Base-by-base conservation (phyloP, 2,888 invertebrate species). In the Volucella bombylans region DNA sequence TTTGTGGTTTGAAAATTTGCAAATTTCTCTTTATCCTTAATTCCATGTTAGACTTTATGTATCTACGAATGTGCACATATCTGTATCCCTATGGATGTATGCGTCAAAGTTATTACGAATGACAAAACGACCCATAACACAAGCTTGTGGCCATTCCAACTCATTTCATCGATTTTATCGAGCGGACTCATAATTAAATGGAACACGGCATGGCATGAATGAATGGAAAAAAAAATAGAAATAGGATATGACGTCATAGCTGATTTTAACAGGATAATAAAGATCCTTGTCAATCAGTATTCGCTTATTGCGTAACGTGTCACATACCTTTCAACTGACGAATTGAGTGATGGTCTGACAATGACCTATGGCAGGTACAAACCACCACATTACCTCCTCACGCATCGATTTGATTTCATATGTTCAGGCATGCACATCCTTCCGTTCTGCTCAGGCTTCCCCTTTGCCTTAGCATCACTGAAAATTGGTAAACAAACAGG, bases 1-100 rank as follows among this genome's bases (percentile, higher is more conserved):
- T 55, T 54, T 83, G 83, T 55, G 83, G 83, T 76, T 83, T 83
- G 39, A 23, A 82, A 82, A 73, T 78, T 78, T 78, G 62, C 67
- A 82, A 82, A 83, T 65, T 79, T 57, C 68, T 73, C 57, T 65
- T 57, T 57, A 55, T 41, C 64, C 47, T 43, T 10, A 61, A 23
- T 49, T 1, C 11, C 23, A 4, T 15, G 47, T 47, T 62, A 8
- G n/a, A 18, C 41, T 39, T 15, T 57, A 23, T 38, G 9, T 10
- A 39, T 6, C 31, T n/a, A 11, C 23, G 31, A 10, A n/a, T n/a
- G 0, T 8, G 23, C 18, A 41, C 8, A 12, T 23, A 43, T 23
- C 23, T 8, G 68, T 23, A 4, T 45, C 12, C 4, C 23, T 4
- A 23, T 23, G 23, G 23, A 23, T 23, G 23, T 23, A 23, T 62